Evolutionary conservation across 2,113 vertebrate genomes (phyloP).

Genomic region (Panthera uncia): DNA sequence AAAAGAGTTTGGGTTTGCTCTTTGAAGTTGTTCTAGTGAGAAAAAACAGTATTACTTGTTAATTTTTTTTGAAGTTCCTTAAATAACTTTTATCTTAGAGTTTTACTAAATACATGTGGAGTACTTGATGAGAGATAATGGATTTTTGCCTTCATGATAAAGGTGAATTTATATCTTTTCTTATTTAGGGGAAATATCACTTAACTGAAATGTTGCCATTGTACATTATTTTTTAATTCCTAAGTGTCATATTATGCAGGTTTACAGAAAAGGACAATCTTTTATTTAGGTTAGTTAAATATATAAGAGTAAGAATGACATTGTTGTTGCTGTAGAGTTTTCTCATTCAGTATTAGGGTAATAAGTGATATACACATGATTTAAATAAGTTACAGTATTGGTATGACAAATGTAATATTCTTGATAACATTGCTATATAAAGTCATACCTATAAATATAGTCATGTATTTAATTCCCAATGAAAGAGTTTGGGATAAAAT

Average conservation of each 20-base stretch:
- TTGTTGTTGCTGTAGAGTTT: not conserved
- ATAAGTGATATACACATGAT: not conserved
- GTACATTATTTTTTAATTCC: conserved; percentile 13
- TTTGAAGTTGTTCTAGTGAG: not conserved
- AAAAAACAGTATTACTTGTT: not conserved
- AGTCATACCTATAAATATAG: not conserved
- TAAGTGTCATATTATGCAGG: not conserved
- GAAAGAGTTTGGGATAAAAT: not conserved
- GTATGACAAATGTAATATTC: not conserved
- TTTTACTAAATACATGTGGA: conserved; percentile 37
- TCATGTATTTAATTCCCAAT: not conserved
- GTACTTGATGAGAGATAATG: conserved; percentile 3
- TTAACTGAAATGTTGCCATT: conserved; percentile 51
- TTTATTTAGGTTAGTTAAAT: not conserved
- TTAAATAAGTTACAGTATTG: not conserved
- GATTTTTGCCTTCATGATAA: conserved; percentile 21
- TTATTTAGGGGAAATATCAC: not conserved
- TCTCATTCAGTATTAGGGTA: not conserved
- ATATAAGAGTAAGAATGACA: not conserved
- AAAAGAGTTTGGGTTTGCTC: conserved; percentile 38
- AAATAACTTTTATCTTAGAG: not conserved
- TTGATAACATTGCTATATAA: not conserved
- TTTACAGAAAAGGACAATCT: not conserved
- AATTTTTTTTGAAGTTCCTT: conserved; percentile 29
- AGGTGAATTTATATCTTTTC: not conserved